phyloP scores from a whole-genome alignment of 1,140 invertebrate genomes.

The Babylonia areolata region DNA sequence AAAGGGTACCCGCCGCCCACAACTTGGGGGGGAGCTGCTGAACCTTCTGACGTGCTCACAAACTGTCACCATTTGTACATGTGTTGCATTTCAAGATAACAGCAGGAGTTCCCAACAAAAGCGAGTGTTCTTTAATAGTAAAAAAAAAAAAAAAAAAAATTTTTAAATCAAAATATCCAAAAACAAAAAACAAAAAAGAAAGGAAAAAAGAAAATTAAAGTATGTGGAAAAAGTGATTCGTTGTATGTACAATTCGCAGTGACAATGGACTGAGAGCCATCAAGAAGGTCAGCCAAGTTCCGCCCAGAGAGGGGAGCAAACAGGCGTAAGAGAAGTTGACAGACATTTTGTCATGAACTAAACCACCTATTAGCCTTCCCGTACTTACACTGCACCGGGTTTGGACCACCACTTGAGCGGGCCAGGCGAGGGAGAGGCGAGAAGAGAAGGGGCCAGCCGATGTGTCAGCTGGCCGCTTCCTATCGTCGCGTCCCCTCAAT shows the following conservation, averaged over 20 bases:
- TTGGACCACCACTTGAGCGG: slow-evolving; percentile 30
- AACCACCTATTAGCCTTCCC: slow-evolving; percentile 36
- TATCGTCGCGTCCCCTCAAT: slow-evolving; percentile 34
- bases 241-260: no score
- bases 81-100: not conserved
- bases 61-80: not conserved
- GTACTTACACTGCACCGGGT: slow-evolving; percentile 34
- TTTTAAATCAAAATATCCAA: not conserved
- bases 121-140: not conserved
- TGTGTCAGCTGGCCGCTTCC: slow-evolving; percentile 35
- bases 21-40: slow-evolving; percentile 35
- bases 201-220: no score
- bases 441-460: slow-evolving; percentile 41
- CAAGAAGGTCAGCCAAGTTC: slow-evolving; percentile 34
- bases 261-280: not conserved
- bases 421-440: slow-evolving; percentile 35
- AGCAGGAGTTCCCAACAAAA: not conserved
- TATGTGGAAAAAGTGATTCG: no score
- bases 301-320: slow-evolving; percentile 33
- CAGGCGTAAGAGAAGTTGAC: not conserved
- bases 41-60: slow-evolving; percentile 29
- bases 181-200: not conserved
- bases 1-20: slow-evolving; percentile 22
- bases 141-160: not conserved
- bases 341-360: not conserved